phyloP scores from a whole-genome alignment of 2,797 vertebrate species.

The Gymnodraco acuticeps region DNA sequence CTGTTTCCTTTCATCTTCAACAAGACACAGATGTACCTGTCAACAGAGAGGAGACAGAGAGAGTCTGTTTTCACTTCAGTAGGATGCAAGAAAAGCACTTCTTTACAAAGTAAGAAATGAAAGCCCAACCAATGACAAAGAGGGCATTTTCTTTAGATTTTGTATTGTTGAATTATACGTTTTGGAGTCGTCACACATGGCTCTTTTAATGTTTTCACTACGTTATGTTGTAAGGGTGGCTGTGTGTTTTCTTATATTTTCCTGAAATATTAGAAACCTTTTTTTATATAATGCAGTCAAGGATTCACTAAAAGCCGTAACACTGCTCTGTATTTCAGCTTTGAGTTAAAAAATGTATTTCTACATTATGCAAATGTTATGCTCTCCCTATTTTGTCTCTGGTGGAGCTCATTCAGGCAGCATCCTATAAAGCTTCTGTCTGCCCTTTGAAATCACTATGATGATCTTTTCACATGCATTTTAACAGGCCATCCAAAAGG shows the following conservation, averaged over 20 bases:
- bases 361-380: too few relatives aligned
- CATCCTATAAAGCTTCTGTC: constrained; percentile 56
- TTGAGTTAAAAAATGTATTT: too few relatives aligned
- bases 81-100: constrained; percentile 47
- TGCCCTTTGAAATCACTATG: constrained; percentile 47
- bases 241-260: background rate
- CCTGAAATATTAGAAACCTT: too few relatives aligned
- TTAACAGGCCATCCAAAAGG: constrained; percentile 39
- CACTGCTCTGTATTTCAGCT: too few relatives aligned
- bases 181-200: constrained; percentile 24
- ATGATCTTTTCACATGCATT: constrained; percentile 63
- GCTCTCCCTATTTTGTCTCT: background rate
- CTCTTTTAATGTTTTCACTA: constrained; percentile 22
- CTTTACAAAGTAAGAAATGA: constrained; percentile 28
- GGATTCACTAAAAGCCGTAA: too few relatives aligned
- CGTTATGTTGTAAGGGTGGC: background rate
- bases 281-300: too few relatives aligned
- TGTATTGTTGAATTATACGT: constrained; percentile 1
- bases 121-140: constrained; percentile 34
- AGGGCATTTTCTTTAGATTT: constrained; percentile 22
- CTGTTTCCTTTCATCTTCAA: constrained; percentile 71
- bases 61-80: constrained; percentile 51
- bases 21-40: constrained; percentile 66
- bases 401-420: constrained; percentile 15
- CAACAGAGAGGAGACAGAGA: constrained; percentile 47